phyloP scores from a whole-genome alignment of 2,797 vertebrate genomes.

The Ptychobarbus kaznakovi region DNA sequence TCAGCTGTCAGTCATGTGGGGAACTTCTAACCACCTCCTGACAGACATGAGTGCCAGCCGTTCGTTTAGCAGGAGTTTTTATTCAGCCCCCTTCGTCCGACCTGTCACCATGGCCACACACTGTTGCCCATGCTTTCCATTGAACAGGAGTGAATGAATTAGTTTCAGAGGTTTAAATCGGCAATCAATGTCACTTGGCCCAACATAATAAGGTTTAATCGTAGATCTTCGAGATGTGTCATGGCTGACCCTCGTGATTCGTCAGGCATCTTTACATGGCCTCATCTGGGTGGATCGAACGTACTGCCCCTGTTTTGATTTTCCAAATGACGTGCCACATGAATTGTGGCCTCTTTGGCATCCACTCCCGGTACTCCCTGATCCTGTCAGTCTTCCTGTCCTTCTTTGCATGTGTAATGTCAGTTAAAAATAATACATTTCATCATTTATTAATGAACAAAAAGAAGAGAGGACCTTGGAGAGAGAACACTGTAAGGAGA shows the following conservation, averaged over 20 bases:
- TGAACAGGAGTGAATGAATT: slow-evolving; percentile 78
- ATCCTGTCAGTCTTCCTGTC: neutral
- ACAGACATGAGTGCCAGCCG: slow-evolving; percentile 72
- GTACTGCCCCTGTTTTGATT: slow-evolving; percentile 91
- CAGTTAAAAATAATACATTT: slow-evolving; percentile 44
- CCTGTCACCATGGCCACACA: slow-evolving; percentile 81
- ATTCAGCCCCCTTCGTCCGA: slow-evolving; percentile 71
- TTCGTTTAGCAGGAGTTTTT: slow-evolving; percentile 73
- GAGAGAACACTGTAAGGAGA: slow-evolving; percentile 8
- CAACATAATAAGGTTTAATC: slow-evolving; percentile 85
- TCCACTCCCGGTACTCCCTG: slow-evolving; percentile 8
- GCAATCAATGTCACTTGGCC: slow-evolving; percentile 84
- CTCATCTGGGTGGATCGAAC: slow-evolving; percentile 94
- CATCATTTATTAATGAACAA: neutral
- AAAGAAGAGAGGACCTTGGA: slow-evolving; percentile 15
- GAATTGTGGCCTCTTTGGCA: slow-evolving; percentile 72
- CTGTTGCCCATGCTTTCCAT: slow-evolving; percentile 81
- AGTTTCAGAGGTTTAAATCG: slow-evolving; percentile 80
- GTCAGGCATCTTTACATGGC: slow-evolving; percentile 78
- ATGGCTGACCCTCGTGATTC: slow-evolving; percentile 74
- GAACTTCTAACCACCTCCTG: slow-evolving; percentile 78
- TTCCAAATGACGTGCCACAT: slow-evolving; percentile 92
- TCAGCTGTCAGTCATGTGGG: slow-evolving; percentile 77
- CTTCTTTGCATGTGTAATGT: slow-evolving; percentile 34
- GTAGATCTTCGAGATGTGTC: slow-evolving; percentile 82